These are phyloP conservation scores for Jordanella pulchra DNA, from an alignment of 2,797 vertebrate species.

Conservation along the genomic window DNA sequence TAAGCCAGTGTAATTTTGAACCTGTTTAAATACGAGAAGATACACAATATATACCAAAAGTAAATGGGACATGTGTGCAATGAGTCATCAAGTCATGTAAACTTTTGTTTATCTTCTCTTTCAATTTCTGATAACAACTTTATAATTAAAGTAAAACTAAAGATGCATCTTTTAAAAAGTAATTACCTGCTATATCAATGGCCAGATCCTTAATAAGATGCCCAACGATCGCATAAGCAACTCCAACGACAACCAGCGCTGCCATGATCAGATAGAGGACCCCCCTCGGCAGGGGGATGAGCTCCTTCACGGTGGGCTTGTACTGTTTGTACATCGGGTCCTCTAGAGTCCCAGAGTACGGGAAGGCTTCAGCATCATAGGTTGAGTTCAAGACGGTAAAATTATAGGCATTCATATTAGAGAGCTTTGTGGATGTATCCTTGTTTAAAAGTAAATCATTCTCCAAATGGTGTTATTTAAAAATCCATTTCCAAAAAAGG, in stretches of 20 bases:
- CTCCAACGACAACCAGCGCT: slow-evolving; percentile 81
- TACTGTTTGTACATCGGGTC: slow-evolving; percentile 80
- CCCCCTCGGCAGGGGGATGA: slow-evolving; percentile 80
- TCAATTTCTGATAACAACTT: neutral
- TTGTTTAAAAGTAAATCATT: slow-evolving; percentile 3
- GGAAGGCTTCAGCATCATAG: slow-evolving; percentile 43
- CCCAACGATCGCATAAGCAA: slow-evolving; percentile 86
- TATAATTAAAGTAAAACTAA: neutral
- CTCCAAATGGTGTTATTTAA: neutral
- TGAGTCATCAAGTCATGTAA: neutral
- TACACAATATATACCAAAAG: neutral
- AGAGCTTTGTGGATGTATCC: neutral
- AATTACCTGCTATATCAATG: slow-evolving; percentile 82
- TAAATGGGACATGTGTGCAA: neutral
- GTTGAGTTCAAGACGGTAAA: slow-evolving; percentile 60
- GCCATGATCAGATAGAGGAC: slow-evolving; percentile 86
- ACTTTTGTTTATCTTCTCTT: neutral
- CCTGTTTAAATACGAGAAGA: neutral
- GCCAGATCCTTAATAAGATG: slow-evolving; percentile 88
- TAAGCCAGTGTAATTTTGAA: no score
- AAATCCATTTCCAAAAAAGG: neutral
- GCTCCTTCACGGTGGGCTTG: slow-evolving; percentile 72
- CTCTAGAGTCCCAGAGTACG: slow-evolving; percentile 54
- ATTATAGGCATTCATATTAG: slow-evolving; percentile 65
- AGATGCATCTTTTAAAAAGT: neutral